phyloP scores from a whole-genome alignment of 1,140 invertebrate genomes.

The Anastrepha ludens region DNA sequence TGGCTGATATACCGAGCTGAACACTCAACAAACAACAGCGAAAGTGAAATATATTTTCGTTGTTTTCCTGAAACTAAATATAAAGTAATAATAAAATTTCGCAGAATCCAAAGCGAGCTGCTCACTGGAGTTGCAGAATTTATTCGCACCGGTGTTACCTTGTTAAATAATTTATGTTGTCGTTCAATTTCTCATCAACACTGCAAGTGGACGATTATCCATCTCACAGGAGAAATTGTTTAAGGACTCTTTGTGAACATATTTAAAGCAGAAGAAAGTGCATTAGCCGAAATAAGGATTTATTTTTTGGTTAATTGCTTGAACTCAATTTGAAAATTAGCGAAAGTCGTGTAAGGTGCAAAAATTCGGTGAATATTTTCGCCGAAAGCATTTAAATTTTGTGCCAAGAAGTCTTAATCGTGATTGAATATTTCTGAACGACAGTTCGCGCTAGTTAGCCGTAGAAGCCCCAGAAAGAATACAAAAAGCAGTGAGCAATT shows the following conservation, averaged over 20 bases:
- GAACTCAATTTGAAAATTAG: background rate
- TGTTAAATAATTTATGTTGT: background rate
- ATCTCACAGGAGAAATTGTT: background rate
- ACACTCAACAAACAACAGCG: background rate
- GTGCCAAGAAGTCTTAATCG: background rate
- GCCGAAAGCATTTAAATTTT: background rate
- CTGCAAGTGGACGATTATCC: background rate
- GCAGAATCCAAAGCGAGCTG: background rate
- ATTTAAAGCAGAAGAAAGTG: background rate
- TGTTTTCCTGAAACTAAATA: background rate
- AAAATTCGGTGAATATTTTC: constrained; percentile 30
- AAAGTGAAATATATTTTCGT: constrained; percentile 11
- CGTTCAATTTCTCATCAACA: background rate
- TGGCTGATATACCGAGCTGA: background rate
- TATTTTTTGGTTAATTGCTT: background rate
- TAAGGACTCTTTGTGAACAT: background rate
- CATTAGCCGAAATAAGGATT: background rate
- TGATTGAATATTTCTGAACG: background rate
- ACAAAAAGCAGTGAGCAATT: constrained; percentile 46
- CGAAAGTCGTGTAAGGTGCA: background rate
- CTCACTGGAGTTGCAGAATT: too few species aligned
- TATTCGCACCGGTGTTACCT: background rate
- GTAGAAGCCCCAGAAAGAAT: background rate
- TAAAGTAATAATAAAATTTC: background rate
- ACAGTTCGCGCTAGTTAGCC: background rate